Percentiles rank a stretch among this genome's conserved stretches.
phyloP scores from a whole-genome alignment of 2,888 invertebrate genomes.

The Lepidocyrtoides sp. region DNA sequence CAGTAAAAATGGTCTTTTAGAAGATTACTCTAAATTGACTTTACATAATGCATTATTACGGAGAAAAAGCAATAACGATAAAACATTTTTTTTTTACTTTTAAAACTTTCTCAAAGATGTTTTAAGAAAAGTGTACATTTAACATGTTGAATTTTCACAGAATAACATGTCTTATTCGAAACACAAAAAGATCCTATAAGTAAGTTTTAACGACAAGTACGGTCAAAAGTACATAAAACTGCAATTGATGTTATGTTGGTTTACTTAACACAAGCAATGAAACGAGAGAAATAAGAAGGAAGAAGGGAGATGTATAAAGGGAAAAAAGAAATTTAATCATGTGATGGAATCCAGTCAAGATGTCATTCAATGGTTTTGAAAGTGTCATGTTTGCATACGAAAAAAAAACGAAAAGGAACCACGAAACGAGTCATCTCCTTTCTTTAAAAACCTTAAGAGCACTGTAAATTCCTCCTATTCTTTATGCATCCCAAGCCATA shows the following conservation, averaged over 20 bases:
- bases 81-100: conserved; percentile 43
- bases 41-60: conserved; percentile 65
- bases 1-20: conserved; percentile 44
- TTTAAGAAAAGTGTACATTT: background rate
- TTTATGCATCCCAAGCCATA: conserved; percentile 23
- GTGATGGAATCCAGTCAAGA: conserved; percentile 80
- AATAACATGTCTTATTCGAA: background rate
- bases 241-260: conserved; percentile 63
- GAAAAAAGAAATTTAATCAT: conserved; percentile 78
- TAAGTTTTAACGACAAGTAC: conserved; percentile 43
- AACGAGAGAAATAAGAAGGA: too few relatives aligned
- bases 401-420: conserved; percentile 40
- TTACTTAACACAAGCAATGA: conserved; percentile 49
- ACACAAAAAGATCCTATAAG: conserved; percentile 20
- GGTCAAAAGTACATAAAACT: conserved; percentile 66
- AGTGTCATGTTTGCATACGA: conserved; percentile 81
- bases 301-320: conserved; percentile 18
- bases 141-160: conserved; percentile 12
- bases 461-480: conserved; percentile 30
- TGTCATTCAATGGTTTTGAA: conserved; percentile 79
- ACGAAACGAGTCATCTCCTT: conserved; percentile 63
- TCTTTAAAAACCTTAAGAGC: conserved; percentile 64
- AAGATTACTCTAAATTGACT: conserved; percentile 69
- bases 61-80: conserved; percentile 68
- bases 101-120: conserved; percentile 33